Conservation (phyloP, 2,113 vertebrate genomes). For the Solenodon paradoxus region DNA sequence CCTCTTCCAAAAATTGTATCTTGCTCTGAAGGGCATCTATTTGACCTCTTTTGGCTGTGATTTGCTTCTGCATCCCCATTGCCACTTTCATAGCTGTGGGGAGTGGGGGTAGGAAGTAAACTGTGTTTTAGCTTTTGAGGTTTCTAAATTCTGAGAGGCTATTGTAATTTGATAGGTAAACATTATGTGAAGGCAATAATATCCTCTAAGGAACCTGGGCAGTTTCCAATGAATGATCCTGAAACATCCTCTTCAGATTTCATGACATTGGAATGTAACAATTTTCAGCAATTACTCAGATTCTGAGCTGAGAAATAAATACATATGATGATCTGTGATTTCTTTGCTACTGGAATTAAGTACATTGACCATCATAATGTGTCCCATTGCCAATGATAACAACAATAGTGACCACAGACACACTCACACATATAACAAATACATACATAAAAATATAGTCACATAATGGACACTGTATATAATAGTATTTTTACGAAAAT, state of each 20-base stretch:
- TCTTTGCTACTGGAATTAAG: background rate
- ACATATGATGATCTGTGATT: background rate
- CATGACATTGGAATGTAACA: background rate
- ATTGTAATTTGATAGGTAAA: background rate
- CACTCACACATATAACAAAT: background rate
- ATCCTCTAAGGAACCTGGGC: background rate
- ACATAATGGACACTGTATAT: background rate
- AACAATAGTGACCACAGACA: constrained; percentile 8
- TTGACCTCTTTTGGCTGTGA: constrained; percentile 88
- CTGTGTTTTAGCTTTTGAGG: background rate
- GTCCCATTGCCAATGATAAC: background rate
- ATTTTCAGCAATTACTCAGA: background rate
- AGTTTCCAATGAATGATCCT: background rate
- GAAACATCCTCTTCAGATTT: background rate
- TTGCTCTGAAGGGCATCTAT: constrained; percentile 87
- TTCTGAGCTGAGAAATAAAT: background rate
- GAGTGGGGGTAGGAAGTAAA: background rate
- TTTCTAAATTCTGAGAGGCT: background rate
- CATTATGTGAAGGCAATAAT: background rate
- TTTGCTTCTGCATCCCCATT: constrained; percentile 88
- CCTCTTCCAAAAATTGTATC: constrained; percentile 89
- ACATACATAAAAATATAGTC: background rate
- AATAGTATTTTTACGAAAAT: constrained; percentile 28
- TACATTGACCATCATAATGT: background rate
- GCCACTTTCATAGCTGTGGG: constrained; percentile 87